These are phyloP conservation scores for Microtus richardsoni DNA, from an alignment of 2,113 vertebrate genomes.

Conservation along the genomic window DNA sequence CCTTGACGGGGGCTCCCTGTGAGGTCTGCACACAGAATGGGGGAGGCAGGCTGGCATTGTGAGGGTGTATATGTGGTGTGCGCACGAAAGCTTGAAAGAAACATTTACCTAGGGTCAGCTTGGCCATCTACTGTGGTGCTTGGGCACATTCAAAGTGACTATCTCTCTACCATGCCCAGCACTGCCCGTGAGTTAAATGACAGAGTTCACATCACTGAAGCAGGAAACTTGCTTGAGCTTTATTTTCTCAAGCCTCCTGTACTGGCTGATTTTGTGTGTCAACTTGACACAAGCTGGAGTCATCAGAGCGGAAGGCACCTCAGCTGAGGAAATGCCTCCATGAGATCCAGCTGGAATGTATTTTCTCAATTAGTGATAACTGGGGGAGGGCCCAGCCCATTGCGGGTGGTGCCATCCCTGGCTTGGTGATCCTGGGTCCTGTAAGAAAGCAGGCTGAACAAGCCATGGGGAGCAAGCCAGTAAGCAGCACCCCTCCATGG, in stretches of 20 bases:
- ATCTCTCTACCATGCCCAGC: too few species aligned
- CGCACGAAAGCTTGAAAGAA: rapidly evolving
- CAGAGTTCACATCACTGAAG: background rate
- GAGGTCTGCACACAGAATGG: rapidly evolving
- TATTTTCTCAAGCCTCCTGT: background rate
- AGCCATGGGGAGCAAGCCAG: background rate
- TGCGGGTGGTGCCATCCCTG: background rate
- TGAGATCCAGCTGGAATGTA: background rate
- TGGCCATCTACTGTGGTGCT: background rate
- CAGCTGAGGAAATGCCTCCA: background rate
- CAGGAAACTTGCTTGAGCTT: background rate
- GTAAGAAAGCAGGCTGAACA: background rate
- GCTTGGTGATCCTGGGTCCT: background rate
- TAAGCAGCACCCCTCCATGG: background rate
- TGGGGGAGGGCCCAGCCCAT: background rate
- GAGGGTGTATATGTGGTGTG: rapidly evolving
- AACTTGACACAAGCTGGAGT: background rate
- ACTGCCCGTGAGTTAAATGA: background rate
- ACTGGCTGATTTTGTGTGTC: background rate
- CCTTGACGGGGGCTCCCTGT: too few species aligned
- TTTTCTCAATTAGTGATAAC: background rate
- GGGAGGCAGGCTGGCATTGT: rapidly evolving
- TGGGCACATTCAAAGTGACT: background rate
- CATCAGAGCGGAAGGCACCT: background rate
- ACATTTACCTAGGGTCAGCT: background rate